Evolutionary conservation across 2,888 invertebrate species (phyloP), one percentile per base, ranked within the genome.

Genomic region (Epinotia demarniana): DNA sequence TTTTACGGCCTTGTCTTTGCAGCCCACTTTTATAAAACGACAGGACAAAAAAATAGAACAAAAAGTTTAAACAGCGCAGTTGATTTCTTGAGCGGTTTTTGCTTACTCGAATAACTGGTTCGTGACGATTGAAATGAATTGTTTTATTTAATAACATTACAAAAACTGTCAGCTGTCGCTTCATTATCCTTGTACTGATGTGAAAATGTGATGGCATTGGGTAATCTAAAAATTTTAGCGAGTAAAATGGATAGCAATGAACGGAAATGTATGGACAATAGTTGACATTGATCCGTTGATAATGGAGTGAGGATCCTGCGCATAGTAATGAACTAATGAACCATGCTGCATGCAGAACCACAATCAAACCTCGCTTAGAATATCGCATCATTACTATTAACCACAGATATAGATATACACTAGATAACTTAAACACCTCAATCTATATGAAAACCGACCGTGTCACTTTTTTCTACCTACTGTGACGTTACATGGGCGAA

Each of bases 221-320:
- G 57, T 49, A 13, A 55, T 27, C 61, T 13, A 63, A 11, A 67
- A 61, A 55, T 39, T 57, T 39, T 43, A 63, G 19, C 57, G 46
- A 62, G 11, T 60, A 74, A 68, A 73, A 73, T 73, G 19, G 67
- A 27, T 19, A 49, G 55, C 61, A 43, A 49, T 69, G 63, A 74
- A 58, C 63, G 74, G 69, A 69, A 64, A 49, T 3, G 16, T 64
- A n/a, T 70, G 57, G 62, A 74, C 74, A 70, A 74, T 69, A 4
- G 63, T 19, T 43, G 63, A 39, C 69, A 74, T 74, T 74, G 74
- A 58, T 69, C 57, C 69, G 63, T 33, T 57, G 46, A 53, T 33
- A 64, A 57, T 57, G 6, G 43, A 69, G 69, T 58, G 74, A 58
- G 58, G 74, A 70, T 74, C 74, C 74, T 69, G 74, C 33, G 63